phyloP scores from a whole-genome alignment of 2,113 vertebrate genomes.

The Anthoscopus minutus region DNA sequence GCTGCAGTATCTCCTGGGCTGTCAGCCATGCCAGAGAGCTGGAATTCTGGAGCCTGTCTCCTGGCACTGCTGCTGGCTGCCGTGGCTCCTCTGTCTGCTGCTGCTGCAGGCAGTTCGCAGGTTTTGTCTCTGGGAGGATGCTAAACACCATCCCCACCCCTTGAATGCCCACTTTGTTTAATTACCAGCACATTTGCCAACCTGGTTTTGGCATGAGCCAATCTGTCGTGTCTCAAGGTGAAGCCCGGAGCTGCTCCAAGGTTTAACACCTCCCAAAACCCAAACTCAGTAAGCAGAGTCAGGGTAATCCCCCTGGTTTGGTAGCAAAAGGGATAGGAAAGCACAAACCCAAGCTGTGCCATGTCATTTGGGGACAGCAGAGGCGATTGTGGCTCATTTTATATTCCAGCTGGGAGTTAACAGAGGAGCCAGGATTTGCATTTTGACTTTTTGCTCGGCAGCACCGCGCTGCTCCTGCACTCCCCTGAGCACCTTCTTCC shows the following conservation, averaged over 20 bases:
- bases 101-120: not conserved
- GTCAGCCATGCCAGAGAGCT: not conserved
- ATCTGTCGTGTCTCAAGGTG: not conserved
- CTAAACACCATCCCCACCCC: not conserved
- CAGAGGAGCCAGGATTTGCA: not conserved
- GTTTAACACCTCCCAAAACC: not conserved
- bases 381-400: not conserved
- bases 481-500: not conserved
- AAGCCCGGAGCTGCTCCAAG: not conserved
- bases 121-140: not conserved
- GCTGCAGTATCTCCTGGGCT: slow-evolving; percentile 30
- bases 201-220: not conserved
- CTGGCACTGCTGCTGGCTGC: not conserved
- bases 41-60: not conserved
- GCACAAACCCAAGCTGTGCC: not conserved
- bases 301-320: not conserved
- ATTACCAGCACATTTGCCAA: not conserved
- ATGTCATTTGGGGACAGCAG: not conserved
- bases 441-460: not conserved
- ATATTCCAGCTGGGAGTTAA: not conserved
- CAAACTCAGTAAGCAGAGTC: not conserved
- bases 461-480: rapidly evolving
- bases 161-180: not conserved
- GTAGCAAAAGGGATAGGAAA: not conserved
- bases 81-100: not conserved